Conservation (phyloP, 2,797 vertebrate genomes). For the Diglossa cyanea region DNA sequence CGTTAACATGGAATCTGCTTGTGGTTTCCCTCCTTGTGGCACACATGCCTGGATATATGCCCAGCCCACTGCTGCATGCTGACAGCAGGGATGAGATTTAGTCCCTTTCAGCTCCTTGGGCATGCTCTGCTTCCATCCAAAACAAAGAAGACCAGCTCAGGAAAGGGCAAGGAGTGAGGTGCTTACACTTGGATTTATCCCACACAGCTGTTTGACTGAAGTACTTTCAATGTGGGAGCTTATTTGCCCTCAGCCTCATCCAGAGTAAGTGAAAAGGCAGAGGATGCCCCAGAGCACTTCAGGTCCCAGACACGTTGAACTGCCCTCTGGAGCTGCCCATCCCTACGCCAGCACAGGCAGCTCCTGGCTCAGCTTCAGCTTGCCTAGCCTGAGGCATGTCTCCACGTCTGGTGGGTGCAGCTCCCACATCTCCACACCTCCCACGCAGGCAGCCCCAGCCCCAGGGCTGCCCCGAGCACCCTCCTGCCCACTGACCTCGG, state of each 20-base stretch:
- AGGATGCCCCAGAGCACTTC: background rate
- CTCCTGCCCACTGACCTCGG: slow-evolving; percentile 81
- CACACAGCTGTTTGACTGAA: background rate
- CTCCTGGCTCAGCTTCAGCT: background rate
- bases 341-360: background rate
- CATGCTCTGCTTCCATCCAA: background rate
- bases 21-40: background rate
- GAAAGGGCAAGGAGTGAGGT: background rate
- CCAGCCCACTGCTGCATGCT: background rate
- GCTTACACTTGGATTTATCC: background rate
- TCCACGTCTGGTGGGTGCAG: background rate
- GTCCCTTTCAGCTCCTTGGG: background rate
- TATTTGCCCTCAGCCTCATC: background rate
- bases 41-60: rapidly evolving
- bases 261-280: background rate
- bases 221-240: background rate
- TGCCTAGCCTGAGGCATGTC: background rate
- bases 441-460: rapidly evolving
- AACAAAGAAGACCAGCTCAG: background rate
- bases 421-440: background rate
- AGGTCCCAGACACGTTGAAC: background rate
- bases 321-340: background rate
- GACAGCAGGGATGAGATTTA: background rate
- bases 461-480: rapidly evolving
- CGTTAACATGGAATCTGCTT: rapidly evolving